phyloP scores from a whole-genome alignment of 2,888 invertebrate genomes.

The Diarsia rubi region DNA sequence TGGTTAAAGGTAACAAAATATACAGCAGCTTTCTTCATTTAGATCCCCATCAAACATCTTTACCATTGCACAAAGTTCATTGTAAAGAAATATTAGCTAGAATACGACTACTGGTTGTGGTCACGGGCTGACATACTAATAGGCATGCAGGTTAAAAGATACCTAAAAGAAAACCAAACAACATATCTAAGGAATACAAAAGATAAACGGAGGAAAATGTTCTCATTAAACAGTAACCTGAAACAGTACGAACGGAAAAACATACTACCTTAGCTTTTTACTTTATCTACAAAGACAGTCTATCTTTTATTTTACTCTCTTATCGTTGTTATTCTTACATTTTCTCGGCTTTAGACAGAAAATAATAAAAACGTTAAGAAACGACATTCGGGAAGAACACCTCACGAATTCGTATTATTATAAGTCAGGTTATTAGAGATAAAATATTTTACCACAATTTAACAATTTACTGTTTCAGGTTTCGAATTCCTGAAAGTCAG shows the following conservation, averaged over 20 bases:
- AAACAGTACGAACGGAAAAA: background rate
- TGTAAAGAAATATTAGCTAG: background rate
- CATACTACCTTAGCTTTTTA: background rate
- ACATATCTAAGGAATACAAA: background rate
- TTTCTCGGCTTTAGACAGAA: background rate
- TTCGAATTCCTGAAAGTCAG: background rate
- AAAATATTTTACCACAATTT: slow-evolving; percentile 15
- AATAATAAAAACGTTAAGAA: background rate
- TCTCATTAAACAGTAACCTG: slow-evolving; percentile 3
- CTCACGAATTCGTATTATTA: background rate
- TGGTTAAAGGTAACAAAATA: background rate
- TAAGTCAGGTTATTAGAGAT: slow-evolving; percentile 13
- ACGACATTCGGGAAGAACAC: slow-evolving; percentile 2
- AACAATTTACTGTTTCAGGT: background rate
- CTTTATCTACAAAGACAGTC: slow-evolving; percentile 1
- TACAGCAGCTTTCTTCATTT: background rate
- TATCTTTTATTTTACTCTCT: slow-evolving; percentile 1
- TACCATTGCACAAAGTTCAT: background rate
- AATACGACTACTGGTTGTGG: too few species aligned
- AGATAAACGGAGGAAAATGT: background rate
- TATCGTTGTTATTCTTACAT: slow-evolving; percentile 9
- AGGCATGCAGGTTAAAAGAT: background rate
- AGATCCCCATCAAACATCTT: background rate
- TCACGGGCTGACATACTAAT: background rate
- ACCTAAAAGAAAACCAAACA: background rate